Evolutionary conservation across 2,888 invertebrate genomes (phyloP), one percentile per base, ranked within the genome.

Genomic region (Exephanes ischioxanthus): DNA sequence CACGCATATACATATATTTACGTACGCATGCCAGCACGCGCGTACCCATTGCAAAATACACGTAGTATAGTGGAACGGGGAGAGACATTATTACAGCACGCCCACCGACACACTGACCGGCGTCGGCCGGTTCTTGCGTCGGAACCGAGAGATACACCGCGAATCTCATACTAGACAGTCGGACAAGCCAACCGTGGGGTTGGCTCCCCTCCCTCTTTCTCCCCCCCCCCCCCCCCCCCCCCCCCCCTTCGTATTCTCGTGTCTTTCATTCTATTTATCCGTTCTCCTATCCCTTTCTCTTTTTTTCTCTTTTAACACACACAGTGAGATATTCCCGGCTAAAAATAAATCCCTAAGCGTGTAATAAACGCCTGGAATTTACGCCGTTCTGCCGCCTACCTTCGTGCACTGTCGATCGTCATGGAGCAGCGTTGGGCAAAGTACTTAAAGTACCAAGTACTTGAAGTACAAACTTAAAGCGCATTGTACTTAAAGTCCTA

Each of bases 61-160:
- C 70, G 26, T 51, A 26, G 58, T 19, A 51, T 53, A 53, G 71
- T 78, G 63, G 33, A 22, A 61, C 66, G 67, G 45, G 68, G 61
- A 61, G 61, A 78, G 73, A 78, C 73, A 85, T 85, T 85, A 81
- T 85, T 81, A 81, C 84, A 80, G 76, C 80, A 84, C 84, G 84
- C 84, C 84, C 84, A 84, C 84, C 84, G 84, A 84, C 84, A 84
- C 80, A 84, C 80, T 84, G 80, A 84, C 84, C 84, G 63, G 48
- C 48, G 75, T 71, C 22, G 41, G 33, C 55, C 45, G 66, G 75
- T 70, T 84, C 66, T 33, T 66, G 63, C 80, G 63, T 76, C 53
- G 61, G 45, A 30, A 71, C 77, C 53, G 16, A 41, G 67, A 55
- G 73, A 80, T 66, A 48, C 61, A 53, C 41, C 3, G 45, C 77